Base-by-base conservation (phyloP, 2,113 vertebrate species). In the Cyprinodon variegatus region DNA sequence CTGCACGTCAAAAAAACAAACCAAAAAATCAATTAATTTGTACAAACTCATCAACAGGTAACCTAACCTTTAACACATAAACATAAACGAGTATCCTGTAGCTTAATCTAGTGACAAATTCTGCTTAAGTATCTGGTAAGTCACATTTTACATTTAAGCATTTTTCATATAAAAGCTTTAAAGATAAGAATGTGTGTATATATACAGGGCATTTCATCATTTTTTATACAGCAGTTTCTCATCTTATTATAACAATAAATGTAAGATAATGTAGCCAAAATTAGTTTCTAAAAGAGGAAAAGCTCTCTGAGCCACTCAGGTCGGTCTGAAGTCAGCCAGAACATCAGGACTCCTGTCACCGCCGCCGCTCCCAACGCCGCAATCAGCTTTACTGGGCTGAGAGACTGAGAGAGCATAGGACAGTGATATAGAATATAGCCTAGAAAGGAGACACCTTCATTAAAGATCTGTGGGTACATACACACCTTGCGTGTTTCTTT, bases 261-360 rank as follows among this genome's bases (percentile, higher is more conserved):
- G 22, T 45, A 11, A 45, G 11, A 45, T 45, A 2, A 2, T 11
- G 17, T 11, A 2, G 41, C 37, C 22, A 50, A 48, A 36, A 29
- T 17, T 0, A 3, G 0, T 12, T 5, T 4, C 71, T 87, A 74
- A 63, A 78, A 64, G 53, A 83, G 75, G 2, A 53, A 65, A 53
- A 41, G 1, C 4, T 65, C 20, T 7, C 41, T 63, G 41, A 87
- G 65, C 87, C 83, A 90, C 8, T 90, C 88, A 22, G 81, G 68
- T 65, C 84, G 83, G 53, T 93, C 86, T 78, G 85, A 84, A 65
- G 82, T 83, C 83, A 91, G 86, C 90, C 86, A 93, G 79, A 90
- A 92, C 70, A 91, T 82, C 66, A 93, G 14, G 46, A 94, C 62
- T 3, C 94, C 94, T 29, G 79, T 73, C 76, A 60, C 43, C 9